These are phyloP conservation scores for Ammodytes dubius DNA, from an alignment of 2,113 vertebrate species.

Conservation along the genomic window DNA sequence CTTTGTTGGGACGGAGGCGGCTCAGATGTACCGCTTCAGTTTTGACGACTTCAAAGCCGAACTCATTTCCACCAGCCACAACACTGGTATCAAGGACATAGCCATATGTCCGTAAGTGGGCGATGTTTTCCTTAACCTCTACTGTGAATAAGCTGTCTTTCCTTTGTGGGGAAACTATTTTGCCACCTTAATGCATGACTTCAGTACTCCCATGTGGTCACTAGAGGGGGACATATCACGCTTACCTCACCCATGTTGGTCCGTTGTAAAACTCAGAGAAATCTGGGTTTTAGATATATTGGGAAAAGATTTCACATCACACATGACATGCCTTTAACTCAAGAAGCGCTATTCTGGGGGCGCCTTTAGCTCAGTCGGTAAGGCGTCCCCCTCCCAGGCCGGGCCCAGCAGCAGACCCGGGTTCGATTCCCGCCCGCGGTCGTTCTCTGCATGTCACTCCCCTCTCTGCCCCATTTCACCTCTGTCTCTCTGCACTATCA, in stretches of 20 bases:
- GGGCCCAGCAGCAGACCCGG: too few relatives aligned
- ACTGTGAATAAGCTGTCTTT: not conserved
- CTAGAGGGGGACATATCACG: slow-evolving; percentile 66
- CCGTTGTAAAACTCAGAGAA: not conserved
- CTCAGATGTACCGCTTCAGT: slow-evolving; percentile 86
- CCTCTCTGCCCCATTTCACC: too few relatives aligned
- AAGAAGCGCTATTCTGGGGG: not conserved
- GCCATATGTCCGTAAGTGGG: slow-evolving; percentile 88
- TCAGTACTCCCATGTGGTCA: slow-evolving; percentile 53
- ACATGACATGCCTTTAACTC: not conserved
- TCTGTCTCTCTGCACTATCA: too few relatives aligned
- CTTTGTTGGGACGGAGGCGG: slow-evolving; percentile 87
- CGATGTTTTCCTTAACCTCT: not conserved
- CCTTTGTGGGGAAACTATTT: not conserved
- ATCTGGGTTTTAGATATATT: not conserved
- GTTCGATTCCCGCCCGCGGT: too few relatives aligned
- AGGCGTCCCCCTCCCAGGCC: too few relatives aligned
- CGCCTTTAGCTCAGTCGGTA: too few relatives aligned
- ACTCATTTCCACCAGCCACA: slow-evolving; percentile 87
- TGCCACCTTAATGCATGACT: not conserved
- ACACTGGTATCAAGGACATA: slow-evolving; percentile 83
- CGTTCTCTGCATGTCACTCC: too few relatives aligned
- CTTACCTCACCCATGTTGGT: slow-evolving; percentile 1
- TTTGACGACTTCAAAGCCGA: slow-evolving; percentile 87
- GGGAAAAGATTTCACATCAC: not conserved